Percentiles rank a stretch among this genome's conserved stretches.
phyloP scores from a whole-genome alignment of 2,113 vertebrate species.

The Podocnemis expansa region DNA sequence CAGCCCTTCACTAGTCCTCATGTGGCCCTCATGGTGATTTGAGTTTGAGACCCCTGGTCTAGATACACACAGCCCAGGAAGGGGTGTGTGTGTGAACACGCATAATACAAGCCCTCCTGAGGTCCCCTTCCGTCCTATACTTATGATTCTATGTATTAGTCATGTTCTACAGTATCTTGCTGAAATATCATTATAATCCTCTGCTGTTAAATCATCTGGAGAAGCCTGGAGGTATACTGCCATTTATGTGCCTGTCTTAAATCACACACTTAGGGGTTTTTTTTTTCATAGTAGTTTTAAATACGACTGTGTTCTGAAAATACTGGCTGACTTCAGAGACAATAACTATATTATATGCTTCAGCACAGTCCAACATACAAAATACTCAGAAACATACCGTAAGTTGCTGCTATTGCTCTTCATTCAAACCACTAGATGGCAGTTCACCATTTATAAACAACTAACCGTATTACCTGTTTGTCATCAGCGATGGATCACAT shows the following conservation, averaged over 20 bases:
- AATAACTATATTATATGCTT: not conserved
- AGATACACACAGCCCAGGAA: not conserved
- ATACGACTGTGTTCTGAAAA: not conserved
- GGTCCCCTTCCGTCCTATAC: not conserved
- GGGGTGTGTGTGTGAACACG: no score
- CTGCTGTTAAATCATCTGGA: not conserved
- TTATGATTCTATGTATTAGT: not conserved
- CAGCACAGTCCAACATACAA: not conserved
- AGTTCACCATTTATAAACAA: slow-evolving; percentile 28
- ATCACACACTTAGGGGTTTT: not conserved
- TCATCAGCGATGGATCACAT: not conserved
- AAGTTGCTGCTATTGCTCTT: not conserved
- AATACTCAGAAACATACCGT: not conserved
- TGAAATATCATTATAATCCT: not conserved
- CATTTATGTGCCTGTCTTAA: not conserved
- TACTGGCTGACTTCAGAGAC: rapidly evolving
- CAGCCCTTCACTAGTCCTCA: no score
- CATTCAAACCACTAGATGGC: slow-evolving; percentile 50
- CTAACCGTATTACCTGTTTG: not conserved
- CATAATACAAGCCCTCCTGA: not conserved
- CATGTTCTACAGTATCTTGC: not conserved
- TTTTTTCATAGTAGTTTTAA: not conserved
- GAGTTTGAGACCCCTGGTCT: no score
- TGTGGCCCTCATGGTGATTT: no score
- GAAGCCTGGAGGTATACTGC: not conserved